Evolutionary conservation across 2,797 vertebrate species (phyloP), one percentile per base, ranked within the genome.

Genomic region (Takifugu rubripes): DNA sequence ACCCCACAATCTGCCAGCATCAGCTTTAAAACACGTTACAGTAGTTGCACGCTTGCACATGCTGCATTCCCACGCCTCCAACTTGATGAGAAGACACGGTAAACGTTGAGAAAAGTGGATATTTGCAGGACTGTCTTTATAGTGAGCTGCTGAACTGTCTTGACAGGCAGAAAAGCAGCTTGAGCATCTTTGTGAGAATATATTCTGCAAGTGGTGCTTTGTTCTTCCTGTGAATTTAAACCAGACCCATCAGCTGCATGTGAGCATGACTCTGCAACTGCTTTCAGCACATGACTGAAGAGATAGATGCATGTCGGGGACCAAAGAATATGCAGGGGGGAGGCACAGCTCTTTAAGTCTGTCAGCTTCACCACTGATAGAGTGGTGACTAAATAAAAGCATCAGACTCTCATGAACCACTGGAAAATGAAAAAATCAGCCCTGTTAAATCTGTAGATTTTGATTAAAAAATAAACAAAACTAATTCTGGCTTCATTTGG

Each of bases 121-220:
- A 55, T 67, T 56, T 50, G 7, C 46, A 33, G 66, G 57, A 24
- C 64, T 66, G 50, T 57, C 17, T 76, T 79, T 57, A 62, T 52
- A 50, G 55, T 56, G 48, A 77, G 56, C 54, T 42, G 48, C 57
- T 73, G 69, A 83, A 69, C 59, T 62, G 52, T 45, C 43, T 25
- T 14, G 70, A 70, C 75, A 75, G 61, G 58, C 47, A 56, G 50
- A 69, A 62, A 77, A 74, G 63, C 45, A 58, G 54, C 49, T 24
- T 53, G 40, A 75, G 49, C 45, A 25, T 40, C 47, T 26, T 49
- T 44, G 55, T 25, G 3, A 1, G 53, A 66, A 56, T 40, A 7
- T 48, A 54, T 44, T 68, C 29, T 15, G 54, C 15, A 44, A 64
- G 55, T 52, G 44, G 57, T 54, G 21, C 11, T 48, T 64, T 75